These are phyloP conservation scores for Ranitomeya imitator DNA, from an alignment of 2,113 vertebrate species.

Conservation along the genomic window DNA sequence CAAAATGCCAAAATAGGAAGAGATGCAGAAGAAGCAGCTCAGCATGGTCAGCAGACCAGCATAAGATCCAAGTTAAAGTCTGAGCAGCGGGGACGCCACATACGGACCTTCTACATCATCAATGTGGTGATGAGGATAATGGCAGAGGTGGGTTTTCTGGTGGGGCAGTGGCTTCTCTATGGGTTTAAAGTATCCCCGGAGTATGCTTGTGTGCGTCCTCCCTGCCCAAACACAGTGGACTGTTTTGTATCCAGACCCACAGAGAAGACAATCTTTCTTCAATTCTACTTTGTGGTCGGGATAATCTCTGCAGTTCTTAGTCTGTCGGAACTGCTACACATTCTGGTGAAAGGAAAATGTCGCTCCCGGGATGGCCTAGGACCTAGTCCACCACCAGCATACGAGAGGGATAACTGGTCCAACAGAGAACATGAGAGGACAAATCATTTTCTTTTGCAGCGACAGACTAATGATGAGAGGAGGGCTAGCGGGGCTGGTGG, in stretches of 20 bases:
- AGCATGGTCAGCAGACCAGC: background rate
- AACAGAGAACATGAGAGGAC: slow-evolving; percentile 61
- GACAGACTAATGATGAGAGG: background rate
- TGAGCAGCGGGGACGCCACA: slow-evolving; percentile 62
- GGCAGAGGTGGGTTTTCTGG: slow-evolving; percentile 82
- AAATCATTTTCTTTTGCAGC: slow-evolving; percentile 54
- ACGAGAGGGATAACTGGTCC: slow-evolving; percentile 63
- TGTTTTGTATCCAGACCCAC: slow-evolving; percentile 91
- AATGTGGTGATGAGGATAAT: slow-evolving; percentile 81
- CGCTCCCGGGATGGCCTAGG: fast-evolving
- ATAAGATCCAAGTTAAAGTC: slow-evolving; percentile 10
- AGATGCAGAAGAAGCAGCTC: background rate
- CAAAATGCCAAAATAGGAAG: slow-evolving; percentile 72
- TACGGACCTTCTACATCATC: slow-evolving; percentile 76
- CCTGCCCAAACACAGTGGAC: slow-evolving; percentile 88
- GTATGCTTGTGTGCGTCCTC: slow-evolving; percentile 78
- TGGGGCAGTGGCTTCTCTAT: slow-evolving; percentile 83
- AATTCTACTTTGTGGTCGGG: slow-evolving; percentile 88
- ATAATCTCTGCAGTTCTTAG: slow-evolving; percentile 80
- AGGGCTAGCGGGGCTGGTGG: slow-evolving; percentile 3
- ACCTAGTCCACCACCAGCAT: slow-evolving; percentile 14
- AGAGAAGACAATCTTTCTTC: slow-evolving; percentile 89
- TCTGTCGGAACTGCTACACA: slow-evolving; percentile 77
- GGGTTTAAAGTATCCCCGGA: slow-evolving; percentile 86
- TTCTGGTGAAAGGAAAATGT: slow-evolving; percentile 75